These are phyloP conservation scores for Callimorpha dominula DNA, from an alignment of 2,888 invertebrate genomes.

Conservation along the genomic window DNA sequence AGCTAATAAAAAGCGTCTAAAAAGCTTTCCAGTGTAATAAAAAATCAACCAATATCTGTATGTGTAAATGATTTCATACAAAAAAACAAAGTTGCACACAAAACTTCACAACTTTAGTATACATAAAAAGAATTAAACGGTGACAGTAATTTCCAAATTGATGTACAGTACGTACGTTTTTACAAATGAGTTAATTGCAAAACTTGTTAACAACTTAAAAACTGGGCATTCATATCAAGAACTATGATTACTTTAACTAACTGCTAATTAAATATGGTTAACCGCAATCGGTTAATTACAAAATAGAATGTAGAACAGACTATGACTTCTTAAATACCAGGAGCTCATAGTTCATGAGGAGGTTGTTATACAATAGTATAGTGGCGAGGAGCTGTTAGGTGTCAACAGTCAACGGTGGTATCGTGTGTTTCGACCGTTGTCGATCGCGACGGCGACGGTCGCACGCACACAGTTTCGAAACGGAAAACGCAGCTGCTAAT, in stretches of 20 bases:
- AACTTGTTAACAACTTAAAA: neutral
- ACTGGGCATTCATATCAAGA: neutral
- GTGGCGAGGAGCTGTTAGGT: slow-evolving; percentile 35
- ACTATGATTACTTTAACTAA: slow-evolving; percentile 1
- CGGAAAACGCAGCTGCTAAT: slow-evolving; percentile 68
- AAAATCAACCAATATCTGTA: slow-evolving; percentile 11
- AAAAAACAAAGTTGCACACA: slow-evolving; percentile 6
- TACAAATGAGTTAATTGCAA: neutral
- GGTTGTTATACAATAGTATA: slow-evolving; percentile 16
- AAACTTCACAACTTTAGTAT: neutral
- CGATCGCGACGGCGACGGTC: slow-evolving; percentile 47
- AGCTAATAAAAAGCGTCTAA: neutral
- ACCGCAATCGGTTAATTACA: neutral
- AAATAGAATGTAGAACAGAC: neutral
- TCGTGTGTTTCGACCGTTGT: slow-evolving; percentile 55
- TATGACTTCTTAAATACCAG: slow-evolving; percentile 13
- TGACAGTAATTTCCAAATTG: too few species aligned
- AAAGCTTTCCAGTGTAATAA: slow-evolving; percentile 17
- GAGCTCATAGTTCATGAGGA: slow-evolving; percentile 17
- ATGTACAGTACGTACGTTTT: too few species aligned
- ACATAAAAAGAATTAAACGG: neutral
- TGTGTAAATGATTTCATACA: slow-evolving; percentile 4
- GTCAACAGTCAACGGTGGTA: slow-evolving; percentile 43
- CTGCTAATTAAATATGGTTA: neutral
- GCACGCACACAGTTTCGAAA: slow-evolving; percentile 56